Percentiles rank a stretch among this genome's conserved stretches.
Conservation (phyloP, 2,888 invertebrate species). For the Bugula neritina region DNA sequence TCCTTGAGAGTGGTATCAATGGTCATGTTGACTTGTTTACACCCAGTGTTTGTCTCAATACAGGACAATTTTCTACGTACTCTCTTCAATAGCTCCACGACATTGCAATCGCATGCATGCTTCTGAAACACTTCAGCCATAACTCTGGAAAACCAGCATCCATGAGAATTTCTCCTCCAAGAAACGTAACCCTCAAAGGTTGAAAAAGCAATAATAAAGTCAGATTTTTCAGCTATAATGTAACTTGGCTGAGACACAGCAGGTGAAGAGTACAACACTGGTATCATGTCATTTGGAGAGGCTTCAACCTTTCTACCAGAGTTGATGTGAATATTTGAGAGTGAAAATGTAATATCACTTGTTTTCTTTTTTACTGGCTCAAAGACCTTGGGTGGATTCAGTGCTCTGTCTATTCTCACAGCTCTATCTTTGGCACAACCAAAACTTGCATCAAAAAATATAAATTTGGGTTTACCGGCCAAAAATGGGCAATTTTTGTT, state of each 20-base stretch:
- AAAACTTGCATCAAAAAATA: constrained; percentile 30
- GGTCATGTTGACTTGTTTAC: constrained; percentile 22
- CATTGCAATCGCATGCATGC: constrained; percentile 7
- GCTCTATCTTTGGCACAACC: constrained; percentile 11
- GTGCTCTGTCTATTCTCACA: not conserved
- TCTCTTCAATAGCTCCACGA: not conserved
- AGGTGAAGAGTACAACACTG: not conserved
- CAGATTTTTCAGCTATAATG: constrained; percentile 4
- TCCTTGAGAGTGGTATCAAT: constrained; percentile 22
- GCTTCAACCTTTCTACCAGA: not conserved
- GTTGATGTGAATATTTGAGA: not conserved
- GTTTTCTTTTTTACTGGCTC: constrained; percentile 9
- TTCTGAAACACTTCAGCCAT: constrained; percentile 24
- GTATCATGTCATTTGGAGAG: not conserved
- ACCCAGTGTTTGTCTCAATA: constrained; percentile 15
- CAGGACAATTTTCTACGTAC: constrained; percentile 3
- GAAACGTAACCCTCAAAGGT: constrained; percentile 21
- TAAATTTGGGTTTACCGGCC: constrained; percentile 30
- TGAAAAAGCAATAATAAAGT: constrained; percentile 26
- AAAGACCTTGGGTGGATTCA: constrained; percentile 11
- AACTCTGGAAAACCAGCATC: constrained; percentile 24
- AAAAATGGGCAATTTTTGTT: constrained; percentile 28
- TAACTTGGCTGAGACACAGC: not conserved
- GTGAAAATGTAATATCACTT: not conserved
- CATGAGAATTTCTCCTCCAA: constrained; percentile 17